Conservation (phyloP, 2,113 vertebrate genomes). For the Perognathus longimembris region DNA sequence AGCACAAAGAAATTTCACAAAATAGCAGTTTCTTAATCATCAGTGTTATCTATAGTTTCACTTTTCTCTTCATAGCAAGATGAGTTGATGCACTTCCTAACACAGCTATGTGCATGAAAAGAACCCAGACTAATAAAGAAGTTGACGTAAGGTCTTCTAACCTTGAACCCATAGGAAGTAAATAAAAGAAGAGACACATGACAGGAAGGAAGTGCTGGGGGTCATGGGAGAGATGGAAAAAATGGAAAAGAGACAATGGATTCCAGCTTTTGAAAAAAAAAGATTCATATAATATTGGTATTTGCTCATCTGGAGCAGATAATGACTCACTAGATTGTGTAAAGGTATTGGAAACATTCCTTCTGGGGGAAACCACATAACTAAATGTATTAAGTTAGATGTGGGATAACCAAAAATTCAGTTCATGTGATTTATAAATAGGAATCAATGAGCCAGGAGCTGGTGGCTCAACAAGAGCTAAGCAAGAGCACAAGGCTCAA, state of each 20-base stretch:
- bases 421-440: not conserved
- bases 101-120: not conserved
- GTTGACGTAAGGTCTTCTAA: not conserved
- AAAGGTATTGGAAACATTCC: not conserved
- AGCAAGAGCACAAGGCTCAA: no score
- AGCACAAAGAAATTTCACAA: not conserved
- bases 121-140: slow-evolving; percentile 3
- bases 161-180: not conserved
- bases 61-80: not conserved
- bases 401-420: not conserved
- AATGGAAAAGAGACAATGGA: not conserved
- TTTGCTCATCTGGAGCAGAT: not conserved
- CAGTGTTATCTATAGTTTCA: not conserved
- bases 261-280: not conserved
- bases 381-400: not conserved
- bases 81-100: not conserved
- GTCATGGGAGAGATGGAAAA: not conserved
- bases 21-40: not conserved
- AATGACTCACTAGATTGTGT: not conserved
- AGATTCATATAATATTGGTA: not conserved
- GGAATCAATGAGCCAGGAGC: not conserved
- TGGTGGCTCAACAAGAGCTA: no score
- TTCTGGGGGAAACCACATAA: no score
- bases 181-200: not conserved
- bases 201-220: not conserved